Conservation (phyloP, 2,888 invertebrate genomes). For the Melieria omissa region DNA sequence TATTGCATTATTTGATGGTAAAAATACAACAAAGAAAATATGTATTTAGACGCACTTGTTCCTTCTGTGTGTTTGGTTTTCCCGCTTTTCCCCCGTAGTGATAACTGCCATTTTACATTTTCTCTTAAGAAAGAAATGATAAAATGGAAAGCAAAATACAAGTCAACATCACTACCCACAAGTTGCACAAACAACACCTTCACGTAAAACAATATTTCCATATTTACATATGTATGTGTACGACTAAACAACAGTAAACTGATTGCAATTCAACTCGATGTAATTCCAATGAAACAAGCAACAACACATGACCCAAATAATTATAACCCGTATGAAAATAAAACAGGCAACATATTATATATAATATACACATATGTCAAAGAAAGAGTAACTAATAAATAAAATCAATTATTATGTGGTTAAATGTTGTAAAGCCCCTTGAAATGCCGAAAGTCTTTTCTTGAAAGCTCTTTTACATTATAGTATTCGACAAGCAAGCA, state of each 20-base stretch:
- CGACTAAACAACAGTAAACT: conserved; percentile 20
- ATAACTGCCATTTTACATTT: no score
- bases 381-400: conserved; percentile 26
- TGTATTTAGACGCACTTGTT: no score
- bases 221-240: conserved; percentile 19
- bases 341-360: conserved; percentile 10
- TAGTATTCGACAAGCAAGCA: no score
- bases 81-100: no score
- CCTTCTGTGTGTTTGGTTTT: no score
- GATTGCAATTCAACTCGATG: conserved; percentile 18
- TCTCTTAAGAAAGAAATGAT: background rate
- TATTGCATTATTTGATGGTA: background rate
- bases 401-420: conserved; percentile 53
- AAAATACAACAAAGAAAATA: background rate
- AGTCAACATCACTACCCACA: background rate
- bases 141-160: background rate
- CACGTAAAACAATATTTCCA: conserved; percentile 10
- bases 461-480: conserved; percentile 9
- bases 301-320: conserved; percentile 36
- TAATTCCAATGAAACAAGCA: conserved; percentile 10
- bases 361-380: conserved; percentile 14
- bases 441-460: background rate
- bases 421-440: conserved; percentile 61
- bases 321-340: conserved; percentile 34
- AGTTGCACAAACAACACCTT: background rate